Conservation (phyloP, 2,113 vertebrate genomes). For the Apodemus speciosus region DNA sequence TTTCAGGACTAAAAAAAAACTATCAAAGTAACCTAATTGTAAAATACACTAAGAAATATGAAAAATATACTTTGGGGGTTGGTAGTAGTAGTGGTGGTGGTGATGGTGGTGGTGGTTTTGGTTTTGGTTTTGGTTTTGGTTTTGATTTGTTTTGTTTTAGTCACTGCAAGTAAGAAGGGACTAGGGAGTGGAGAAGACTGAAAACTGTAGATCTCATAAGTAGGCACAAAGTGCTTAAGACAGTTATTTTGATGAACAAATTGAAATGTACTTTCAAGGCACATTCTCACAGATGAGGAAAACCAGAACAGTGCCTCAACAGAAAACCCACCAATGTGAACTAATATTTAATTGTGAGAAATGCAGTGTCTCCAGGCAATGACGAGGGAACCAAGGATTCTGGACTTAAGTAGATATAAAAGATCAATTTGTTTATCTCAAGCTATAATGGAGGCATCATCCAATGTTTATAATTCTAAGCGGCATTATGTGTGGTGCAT, state of each 20-base stretch:
- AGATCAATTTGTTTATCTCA: conserved; percentile 38
- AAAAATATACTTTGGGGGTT: background rate
- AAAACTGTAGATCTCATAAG: background rate
- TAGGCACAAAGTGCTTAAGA: conserved; percentile 13
- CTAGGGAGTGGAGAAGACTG: background rate
- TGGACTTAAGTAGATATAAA: conserved; percentile 17
- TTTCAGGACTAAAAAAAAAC: conserved; percentile 9
- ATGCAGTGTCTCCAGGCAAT: conserved; percentile 15
- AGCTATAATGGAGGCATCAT: background rate
- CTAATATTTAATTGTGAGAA: conserved; percentile 63
- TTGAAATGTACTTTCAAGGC: background rate
- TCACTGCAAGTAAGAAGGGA: background rate
- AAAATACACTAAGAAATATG: conserved; percentile 27
- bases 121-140: too few species aligned
- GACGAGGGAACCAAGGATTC: conserved; percentile 66
- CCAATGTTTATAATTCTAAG: conserved; percentile 10
- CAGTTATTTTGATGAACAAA: background rate
- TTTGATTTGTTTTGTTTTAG: background rate
- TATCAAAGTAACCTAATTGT: background rate
- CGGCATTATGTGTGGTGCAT: conserved; percentile 4
- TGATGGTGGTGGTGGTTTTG: background rate
- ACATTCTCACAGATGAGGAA: conserved; percentile 29
- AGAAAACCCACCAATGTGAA: conserved; percentile 10
- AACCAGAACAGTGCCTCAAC: background rate
- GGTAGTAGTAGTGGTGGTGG: too few species aligned